Base-by-base conservation (phyloP, 1,140 invertebrate species). In the Macrosteles quadrilineatus region DNA sequence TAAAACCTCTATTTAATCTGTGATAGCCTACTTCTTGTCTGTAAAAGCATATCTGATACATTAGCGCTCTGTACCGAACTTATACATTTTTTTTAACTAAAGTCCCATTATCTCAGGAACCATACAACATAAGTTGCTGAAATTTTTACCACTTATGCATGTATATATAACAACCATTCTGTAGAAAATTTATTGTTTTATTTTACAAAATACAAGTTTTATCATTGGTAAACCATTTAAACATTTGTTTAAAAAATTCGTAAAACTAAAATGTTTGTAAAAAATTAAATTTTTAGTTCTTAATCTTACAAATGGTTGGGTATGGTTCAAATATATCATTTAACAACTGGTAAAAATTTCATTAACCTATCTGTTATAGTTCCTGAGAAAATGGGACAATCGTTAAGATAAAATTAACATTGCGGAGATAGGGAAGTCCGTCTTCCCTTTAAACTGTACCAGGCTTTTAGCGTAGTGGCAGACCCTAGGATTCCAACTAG, bases 141-240 rank as follows among this genome's bases (percentile, higher is more conserved):
- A 55, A 55, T 55, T 55, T 55, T 55, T 55, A 55, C 23, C 50
- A 55, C 9, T 55, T 55, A 19, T 55, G 50, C 23, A 55, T 19
- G 4, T 11, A 6, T 11, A 55, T 25, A 17, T 55, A 55, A 6
- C 19, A 6, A 55, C 6, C 19, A 11, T 6, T n/a, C n/a, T n/a
- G n/a, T n/a, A n/a, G n/a, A n/a, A n/a, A n/a, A n/a, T n/a, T n/a
- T n/a, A n/a, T n/a, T n/a, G n/a, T n/a, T n/a, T n/a, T n/a, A n/a
- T n/a, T n/a, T n/a, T n/a, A n/a, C n/a, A 6, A 6, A 6, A 6
- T 55, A 55, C 50, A 6, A 55, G 6, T 55, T 55, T 55, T 40
- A 40, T 6, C 36, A 6, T 40, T 6, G 17, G 6, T 40, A 17
- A 17, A 40, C 6, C 6, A 40, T 6, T 40, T 40, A 9, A 40